Conservation (phyloP, 2,888 invertebrate species). For the Spialia ferax region DNA sequence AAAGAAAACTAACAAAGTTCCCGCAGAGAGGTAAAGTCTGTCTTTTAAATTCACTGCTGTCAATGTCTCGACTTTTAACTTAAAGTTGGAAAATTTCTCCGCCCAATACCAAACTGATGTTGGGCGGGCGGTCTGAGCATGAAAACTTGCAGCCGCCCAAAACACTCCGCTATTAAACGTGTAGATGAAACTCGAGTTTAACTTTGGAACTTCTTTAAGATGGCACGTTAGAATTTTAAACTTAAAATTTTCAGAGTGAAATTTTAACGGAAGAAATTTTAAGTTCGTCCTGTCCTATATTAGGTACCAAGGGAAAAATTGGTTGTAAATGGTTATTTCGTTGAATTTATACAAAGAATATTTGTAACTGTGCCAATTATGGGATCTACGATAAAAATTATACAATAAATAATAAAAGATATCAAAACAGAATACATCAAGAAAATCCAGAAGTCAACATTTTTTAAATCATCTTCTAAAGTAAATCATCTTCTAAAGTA, state of each 20-base stretch:
- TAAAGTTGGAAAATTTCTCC: conserved; percentile 30
- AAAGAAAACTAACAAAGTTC: too few species aligned
- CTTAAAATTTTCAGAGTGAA: conserved; percentile 27
- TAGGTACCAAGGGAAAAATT: background rate
- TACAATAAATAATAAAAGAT: background rate
- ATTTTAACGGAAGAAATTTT: conserved; percentile 29
- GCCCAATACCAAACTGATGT: conserved; percentile 17
- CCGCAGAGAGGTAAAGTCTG: background rate
- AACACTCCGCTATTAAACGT: conserved; percentile 39
- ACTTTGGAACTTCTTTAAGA: conserved; percentile 37
- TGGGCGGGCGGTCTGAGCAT: conserved; percentile 24
- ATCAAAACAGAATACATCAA: background rate
- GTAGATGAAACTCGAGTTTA: conserved; percentile 38
- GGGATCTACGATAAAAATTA: too few species aligned
- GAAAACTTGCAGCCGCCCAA: conserved; percentile 33
- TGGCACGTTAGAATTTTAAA: conserved; percentile 26
- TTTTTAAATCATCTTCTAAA: too few species aligned
- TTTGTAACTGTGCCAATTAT: too few species aligned
- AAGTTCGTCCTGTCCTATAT: background rate
- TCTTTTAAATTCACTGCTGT: conserved; percentile 5
- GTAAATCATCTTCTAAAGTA: too few species aligned
- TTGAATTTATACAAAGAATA: too few species aligned
- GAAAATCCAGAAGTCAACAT: too few species aligned
- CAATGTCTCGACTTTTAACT: conserved; percentile 30
- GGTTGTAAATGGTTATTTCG: too few species aligned